Evolutionary conservation across 2,888 invertebrate species (phyloP).

Genomic region (Tachina fera): DNA sequence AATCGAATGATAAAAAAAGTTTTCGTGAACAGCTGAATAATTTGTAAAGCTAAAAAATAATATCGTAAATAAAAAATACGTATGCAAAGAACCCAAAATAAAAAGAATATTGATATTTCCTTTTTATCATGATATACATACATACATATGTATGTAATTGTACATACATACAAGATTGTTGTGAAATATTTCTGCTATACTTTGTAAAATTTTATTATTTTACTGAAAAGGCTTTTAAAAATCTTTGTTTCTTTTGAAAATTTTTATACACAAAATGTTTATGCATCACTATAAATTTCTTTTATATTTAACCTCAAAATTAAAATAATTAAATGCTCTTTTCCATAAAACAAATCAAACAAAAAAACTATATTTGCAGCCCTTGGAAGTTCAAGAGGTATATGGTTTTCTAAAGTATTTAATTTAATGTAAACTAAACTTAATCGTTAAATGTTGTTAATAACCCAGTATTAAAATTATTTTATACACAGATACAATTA

Average conservation of each 20-base stretch:
- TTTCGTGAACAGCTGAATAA: too few species aligned
- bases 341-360: slow-evolving; percentile 72
- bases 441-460: slow-evolving; percentile 70
- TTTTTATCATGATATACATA: too few species aligned
- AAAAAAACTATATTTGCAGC: slow-evolving; percentile 83
- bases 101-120: too few species aligned
- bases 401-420: slow-evolving; percentile 76
- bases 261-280: slow-evolving; percentile 46
- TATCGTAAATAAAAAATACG: too few species aligned
- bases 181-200: background rate
- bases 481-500: slow-evolving; percentile 6
- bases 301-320: slow-evolving; percentile 57
- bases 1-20: too few species aligned
- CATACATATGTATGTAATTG: too few species aligned
- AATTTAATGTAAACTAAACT: slow-evolving; percentile 74
- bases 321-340: slow-evolving; percentile 72
- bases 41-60: too few species aligned
- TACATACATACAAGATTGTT: too few species aligned
- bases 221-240: background rate
- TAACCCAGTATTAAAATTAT: slow-evolving; percentile 39
- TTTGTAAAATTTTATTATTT: background rate
- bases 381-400: slow-evolving; percentile 89
- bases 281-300: slow-evolving; percentile 58
- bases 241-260: slow-evolving; percentile 7
- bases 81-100: too few species aligned